These are phyloP conservation scores for Polydrusus tereticollis DNA, from an alignment of 2,888 invertebrate species.

Conservation along the genomic window DNA sequence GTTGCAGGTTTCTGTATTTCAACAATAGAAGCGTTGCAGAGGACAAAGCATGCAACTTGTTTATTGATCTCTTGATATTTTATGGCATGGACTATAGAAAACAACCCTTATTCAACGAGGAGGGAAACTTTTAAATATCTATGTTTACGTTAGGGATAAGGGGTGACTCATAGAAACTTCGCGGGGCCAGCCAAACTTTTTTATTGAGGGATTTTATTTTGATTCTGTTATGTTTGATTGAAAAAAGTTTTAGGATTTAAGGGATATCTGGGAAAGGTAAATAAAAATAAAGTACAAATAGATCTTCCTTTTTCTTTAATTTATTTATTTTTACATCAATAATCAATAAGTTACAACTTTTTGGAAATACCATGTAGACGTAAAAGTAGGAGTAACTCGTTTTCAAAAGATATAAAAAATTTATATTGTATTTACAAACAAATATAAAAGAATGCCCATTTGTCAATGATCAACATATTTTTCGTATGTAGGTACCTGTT, in stretches of 20 bases:
- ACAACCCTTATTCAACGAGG: conserved; percentile 34
- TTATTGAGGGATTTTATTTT: conserved; percentile 45
- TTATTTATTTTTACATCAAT: conserved; percentile 52
- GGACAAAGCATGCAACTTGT: background rate
- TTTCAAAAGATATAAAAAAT: conserved; percentile 50
- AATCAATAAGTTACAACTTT: conserved; percentile 51
- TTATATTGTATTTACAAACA: conserved; percentile 50
- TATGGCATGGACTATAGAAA: conserved; percentile 15
- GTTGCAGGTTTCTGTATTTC: conserved; percentile 3
- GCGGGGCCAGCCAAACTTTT: conserved; percentile 30
- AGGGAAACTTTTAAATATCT: conserved; percentile 42
- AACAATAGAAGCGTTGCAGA: background rate
- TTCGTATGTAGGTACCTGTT: conserved; percentile 23
- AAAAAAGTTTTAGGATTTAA: conserved; percentile 37
- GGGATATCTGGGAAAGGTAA: conserved; percentile 32
- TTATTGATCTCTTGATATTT: conserved; percentile 25
- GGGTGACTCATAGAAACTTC: conserved; percentile 47
- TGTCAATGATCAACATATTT: conserved; percentile 38
- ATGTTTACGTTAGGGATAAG: conserved; percentile 47
- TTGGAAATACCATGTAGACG: conserved; percentile 51
- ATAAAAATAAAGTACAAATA: conserved; percentile 37
- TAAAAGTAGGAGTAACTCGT: conserved; percentile 49
- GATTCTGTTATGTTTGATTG: conserved; percentile 43
- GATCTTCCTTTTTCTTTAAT: conserved; percentile 40
- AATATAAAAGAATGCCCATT: conserved; percentile 40